These are phyloP conservation scores for Lottia gigantea DNA, from an alignment of 2,888 invertebrate species.

Conservation along the genomic window DNA sequence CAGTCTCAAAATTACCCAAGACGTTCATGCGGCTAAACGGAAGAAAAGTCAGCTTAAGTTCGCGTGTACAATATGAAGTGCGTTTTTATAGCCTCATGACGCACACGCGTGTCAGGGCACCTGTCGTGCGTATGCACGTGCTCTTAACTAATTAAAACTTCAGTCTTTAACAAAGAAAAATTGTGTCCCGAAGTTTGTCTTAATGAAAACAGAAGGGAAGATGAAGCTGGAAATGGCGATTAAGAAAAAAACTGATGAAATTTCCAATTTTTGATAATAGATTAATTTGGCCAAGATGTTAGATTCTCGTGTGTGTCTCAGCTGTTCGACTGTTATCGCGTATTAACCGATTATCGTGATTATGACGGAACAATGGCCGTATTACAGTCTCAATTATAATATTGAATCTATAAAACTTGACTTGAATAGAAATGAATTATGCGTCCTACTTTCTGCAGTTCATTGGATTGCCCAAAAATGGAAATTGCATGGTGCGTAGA, in stretches of 20 bases:
- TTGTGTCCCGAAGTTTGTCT: neutral
- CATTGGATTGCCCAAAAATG: too few relatives aligned
- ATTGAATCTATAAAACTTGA: too few relatives aligned
- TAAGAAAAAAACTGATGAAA: neutral
- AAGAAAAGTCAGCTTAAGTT: neutral
- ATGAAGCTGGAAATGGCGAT: neutral
- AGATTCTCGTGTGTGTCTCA: neutral
- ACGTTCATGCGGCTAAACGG: neutral
- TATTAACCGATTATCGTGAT: neutral
- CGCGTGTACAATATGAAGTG: neutral
- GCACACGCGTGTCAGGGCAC: slow-evolving; percentile 20
- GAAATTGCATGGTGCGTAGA: too few relatives aligned
- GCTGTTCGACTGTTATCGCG: neutral
- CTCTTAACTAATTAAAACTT: slow-evolving; percentile 18
- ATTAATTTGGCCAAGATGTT: neutral
- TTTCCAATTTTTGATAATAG: neutral
- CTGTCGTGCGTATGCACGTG: slow-evolving; percentile 17
- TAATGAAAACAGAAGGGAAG: slow-evolving; percentile 5
- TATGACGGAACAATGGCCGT: neutral
- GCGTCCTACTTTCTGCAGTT: too few relatives aligned
- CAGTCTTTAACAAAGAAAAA: neutral
- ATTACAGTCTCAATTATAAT: too few relatives aligned
- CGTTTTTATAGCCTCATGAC: slow-evolving; percentile 10
- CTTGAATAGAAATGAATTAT: too few relatives aligned
- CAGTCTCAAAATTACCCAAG: too few relatives aligned